These are phyloP conservation scores for Nomada lathburiana DNA, from an alignment of 2,888 invertebrate species.

Conservation along the genomic window DNA sequence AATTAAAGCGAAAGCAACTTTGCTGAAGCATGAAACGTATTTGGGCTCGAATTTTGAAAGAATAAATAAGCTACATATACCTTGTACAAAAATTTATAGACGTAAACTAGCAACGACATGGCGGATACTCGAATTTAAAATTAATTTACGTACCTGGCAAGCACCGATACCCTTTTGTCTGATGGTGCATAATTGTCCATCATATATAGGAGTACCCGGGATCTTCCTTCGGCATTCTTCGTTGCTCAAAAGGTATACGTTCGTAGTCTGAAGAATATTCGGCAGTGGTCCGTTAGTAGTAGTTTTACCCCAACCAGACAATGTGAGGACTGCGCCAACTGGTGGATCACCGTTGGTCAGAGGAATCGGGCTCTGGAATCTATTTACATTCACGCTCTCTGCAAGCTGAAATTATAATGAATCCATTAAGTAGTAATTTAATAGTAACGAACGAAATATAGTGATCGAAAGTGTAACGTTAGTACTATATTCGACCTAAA, in stretches of 20 bases:
- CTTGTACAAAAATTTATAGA: background rate
- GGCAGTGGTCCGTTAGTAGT: background rate
- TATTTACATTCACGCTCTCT: background rate
- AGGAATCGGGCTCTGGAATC: constrained; percentile 13
- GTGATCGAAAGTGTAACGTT: too few species aligned
- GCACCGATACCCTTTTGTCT: constrained; percentile 11
- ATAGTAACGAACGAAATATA: background rate
- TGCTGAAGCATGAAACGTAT: too few species aligned
- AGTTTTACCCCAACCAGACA: constrained; percentile 33
- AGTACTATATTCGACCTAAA: too few species aligned
- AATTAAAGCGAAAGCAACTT: too few species aligned
- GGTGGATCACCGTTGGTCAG: background rate
- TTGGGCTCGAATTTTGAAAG: too few species aligned
- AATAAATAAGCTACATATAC: too few species aligned
- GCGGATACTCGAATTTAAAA: background rate
- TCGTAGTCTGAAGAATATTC: background rate
- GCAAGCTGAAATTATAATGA: constrained; percentile 12
- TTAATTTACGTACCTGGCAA: constrained; percentile 11
- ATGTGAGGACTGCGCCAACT: background rate
- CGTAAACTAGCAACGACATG: background rate
- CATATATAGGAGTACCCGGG: background rate
- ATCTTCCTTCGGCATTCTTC: background rate
- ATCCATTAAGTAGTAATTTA: background rate
- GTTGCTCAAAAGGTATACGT: background rate
- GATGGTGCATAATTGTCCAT: background rate